Conservation (phyloP, 2,797 vertebrate species). For the Aplochiton taeniatus region DNA sequence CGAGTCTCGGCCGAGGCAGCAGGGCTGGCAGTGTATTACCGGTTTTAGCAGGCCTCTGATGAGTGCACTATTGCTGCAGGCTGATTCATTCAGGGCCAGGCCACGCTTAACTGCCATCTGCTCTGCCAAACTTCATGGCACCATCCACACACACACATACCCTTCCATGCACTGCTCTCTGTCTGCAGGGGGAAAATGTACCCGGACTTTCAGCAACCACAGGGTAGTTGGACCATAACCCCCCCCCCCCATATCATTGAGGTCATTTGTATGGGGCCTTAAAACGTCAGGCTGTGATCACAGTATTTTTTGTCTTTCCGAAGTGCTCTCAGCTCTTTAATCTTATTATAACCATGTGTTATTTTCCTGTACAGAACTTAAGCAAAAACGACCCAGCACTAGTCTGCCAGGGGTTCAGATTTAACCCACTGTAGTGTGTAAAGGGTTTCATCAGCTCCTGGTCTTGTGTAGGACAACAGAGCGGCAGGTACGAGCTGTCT, state of each 20-base stretch:
- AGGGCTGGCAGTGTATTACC: neutral
- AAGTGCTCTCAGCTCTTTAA: too few species aligned
- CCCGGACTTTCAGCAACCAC: neutral
- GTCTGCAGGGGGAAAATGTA: neutral
- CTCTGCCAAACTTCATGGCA: neutral
- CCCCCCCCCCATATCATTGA: conserved; percentile 17
- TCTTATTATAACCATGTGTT: too few species aligned
- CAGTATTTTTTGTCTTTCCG: too few species aligned
- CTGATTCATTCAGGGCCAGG: neutral
- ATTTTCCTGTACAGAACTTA: conserved; percentile 6
- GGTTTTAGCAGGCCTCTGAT: conserved; percentile 13
- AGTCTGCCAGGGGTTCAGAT: too few species aligned
- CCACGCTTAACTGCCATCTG: conserved; percentile 3
- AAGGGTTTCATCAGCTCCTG: too few species aligned
- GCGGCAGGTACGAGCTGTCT: too few species aligned
- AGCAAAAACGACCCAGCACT: conserved; percentile 2
- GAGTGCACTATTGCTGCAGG: conserved; percentile 11
- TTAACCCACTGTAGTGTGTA: too few species aligned
- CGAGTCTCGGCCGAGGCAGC: neutral
- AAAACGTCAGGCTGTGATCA: too few species aligned
- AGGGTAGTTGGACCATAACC: conserved; percentile 23
- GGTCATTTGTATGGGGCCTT: too few species aligned
- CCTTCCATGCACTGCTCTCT: neutral
- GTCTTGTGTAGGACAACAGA: conserved; percentile 11
- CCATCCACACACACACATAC: neutral